Evolutionary conservation across 1,140 invertebrate genomes (phyloP), one percentile per base, ranked within the genome.

Genomic region (Drosophila pallidifrons): DNA sequence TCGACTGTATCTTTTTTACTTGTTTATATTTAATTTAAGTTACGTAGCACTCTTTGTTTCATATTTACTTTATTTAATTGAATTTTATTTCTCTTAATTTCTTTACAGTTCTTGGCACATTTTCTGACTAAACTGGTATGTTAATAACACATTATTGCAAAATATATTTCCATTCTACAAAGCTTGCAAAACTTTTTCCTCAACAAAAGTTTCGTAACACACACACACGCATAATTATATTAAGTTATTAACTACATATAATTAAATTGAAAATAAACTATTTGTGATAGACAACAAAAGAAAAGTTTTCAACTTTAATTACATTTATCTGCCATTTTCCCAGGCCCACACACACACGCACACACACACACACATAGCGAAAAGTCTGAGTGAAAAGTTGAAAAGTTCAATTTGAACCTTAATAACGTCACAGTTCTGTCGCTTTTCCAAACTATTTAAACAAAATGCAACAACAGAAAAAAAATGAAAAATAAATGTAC

Each of bases 241-340:
- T 52, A 25, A 25, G 51, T 52, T 52, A 52, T 32, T 52, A 28
- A 47, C 45, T 46, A 20, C 20, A 63, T 63, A 20, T 51, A 52
- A 52, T 13, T 7, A 15, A 64, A 41, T 28, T 64, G 5, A 52
- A 10, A 25, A 30, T 30, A n/a, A 52, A 52, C 20, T 38, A 11
- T 16, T 55, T 55, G 35, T 7, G 8, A 55, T 55, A 38, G 32
- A 55, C 13, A 25, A 20, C 35, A 41, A 49, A 61, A 68, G 11
- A 15, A 46, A 63, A 70, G 58, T 61, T 70, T 58, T 47, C 30
- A 68, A 74, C 55, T 74, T 68, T 74, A 74, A 74, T 74, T 74
- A 74, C 64, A 68, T 68, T 74, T 74, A 57, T 54, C 65, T 68
- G 64, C 28, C 58, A 54, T 52, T 58, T 32, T 8, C 16, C 46